Evolutionary conservation across 2,113 vertebrate species (phyloP), one percentile per base, ranked within the genome.

Genomic region (Gadus chalcogrammus): DNA sequence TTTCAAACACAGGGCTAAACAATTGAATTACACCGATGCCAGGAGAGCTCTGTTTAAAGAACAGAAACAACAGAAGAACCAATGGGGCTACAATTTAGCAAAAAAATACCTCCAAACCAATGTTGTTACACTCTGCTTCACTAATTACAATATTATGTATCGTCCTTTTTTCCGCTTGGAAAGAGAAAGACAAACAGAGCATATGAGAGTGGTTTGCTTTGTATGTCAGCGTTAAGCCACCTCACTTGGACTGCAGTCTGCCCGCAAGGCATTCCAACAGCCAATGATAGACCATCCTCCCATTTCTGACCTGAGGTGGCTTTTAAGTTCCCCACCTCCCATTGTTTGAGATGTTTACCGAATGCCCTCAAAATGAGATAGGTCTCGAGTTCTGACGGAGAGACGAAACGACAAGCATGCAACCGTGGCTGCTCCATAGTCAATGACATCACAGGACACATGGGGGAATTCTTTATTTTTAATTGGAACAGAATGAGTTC

Each of bases 401-500:
- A 70, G 53, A 35, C 22, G 31, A 55, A 56, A 64, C 56, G 61
- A 71, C 69, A 74, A 59, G 61, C 67, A 69, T 64, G 18, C 59
- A 42, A 69, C 72, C 61, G 63, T 68, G 66, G 24, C 61, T 64
- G 61, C n/a, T 64, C 17, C 24, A 11, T 61, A 64, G 53, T 74
- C 42, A 56, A 71, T 72, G 74, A 65, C 66, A 62, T 70, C 61
- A 73, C 56, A 27, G 52, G 22, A 27, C 53, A 48, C 52, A 64
- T 59, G n/a, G 24, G 6, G 15, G 24, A 5, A 4, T 31, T 67
- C 61, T 69, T 73, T 71, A 68, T 15, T 70, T 65, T 69, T 73
- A 71, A 71, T 15, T 70, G 42, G 66, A 70, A 93, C 92, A 91
- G 88, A 92, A 88, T 92, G 89, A 92, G 90, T 64, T 84, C 80